Evolutionary conservation across 2,888 invertebrate species (phyloP).

Genomic region (Lycaena phlaeas): DNA sequence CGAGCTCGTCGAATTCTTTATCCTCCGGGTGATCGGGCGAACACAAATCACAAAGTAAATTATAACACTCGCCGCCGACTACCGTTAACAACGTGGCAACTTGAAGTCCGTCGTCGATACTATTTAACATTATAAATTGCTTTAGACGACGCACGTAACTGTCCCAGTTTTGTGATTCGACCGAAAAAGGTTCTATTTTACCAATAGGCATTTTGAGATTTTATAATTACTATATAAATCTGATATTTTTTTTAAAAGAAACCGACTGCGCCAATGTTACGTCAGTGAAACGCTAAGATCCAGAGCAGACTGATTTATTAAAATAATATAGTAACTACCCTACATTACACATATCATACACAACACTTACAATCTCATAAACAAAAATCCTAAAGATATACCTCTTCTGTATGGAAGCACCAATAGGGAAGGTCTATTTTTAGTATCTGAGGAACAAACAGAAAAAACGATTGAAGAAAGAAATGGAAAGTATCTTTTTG

Average conservation of each 20-base stretch:
- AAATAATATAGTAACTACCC: neutral
- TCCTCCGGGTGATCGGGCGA: neutral
- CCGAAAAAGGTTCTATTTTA: neutral
- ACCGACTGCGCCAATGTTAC: neutral
- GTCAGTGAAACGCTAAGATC: neutral
- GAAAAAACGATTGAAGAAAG: slow-evolving; percentile 32
- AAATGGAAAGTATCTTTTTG: slow-evolving; percentile 44
- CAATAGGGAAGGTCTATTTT: slow-evolving; percentile 46
- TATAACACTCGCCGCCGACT: neutral
- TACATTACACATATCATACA: neutral
- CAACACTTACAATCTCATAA: slow-evolving; percentile 35
- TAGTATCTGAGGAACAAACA: slow-evolving; percentile 27
- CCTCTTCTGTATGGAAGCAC: slow-evolving; percentile 35
- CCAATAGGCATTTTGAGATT: neutral
- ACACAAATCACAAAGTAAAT: slow-evolving; percentile 4
- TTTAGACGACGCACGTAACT: neutral
- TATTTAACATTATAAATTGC: slow-evolving; percentile 12
- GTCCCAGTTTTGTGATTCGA: neutral
- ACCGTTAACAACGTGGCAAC: neutral
- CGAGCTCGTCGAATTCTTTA: slow-evolving; percentile 4
- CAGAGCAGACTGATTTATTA: neutral
- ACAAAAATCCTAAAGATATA: slow-evolving; percentile 30
- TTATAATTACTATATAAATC: too few relatives aligned
- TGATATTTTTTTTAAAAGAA: neutral
- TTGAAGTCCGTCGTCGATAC: neutral